These are phyloP conservation scores for Astreopora myriophthalma DNA, from an alignment of 64 coral and sea anemone species.

Conservation along the genomic window DNA sequence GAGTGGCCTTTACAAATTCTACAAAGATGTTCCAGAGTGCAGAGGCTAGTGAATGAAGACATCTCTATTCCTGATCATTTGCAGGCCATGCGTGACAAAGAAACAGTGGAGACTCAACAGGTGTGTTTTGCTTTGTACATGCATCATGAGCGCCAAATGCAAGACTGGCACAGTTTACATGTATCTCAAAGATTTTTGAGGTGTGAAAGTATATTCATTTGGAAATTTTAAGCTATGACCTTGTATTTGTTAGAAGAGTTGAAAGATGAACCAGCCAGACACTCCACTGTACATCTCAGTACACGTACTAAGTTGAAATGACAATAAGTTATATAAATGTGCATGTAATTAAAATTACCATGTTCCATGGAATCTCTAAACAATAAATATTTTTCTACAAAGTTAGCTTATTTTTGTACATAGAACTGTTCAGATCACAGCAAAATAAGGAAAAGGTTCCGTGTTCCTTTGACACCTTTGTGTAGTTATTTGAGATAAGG, in stretches of 20 bases:
- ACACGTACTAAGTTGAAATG: background rate
- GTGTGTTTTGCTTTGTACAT: background rate
- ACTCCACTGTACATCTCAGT: background rate
- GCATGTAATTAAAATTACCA: background rate
- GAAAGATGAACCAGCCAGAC: background rate
- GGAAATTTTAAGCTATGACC: background rate
- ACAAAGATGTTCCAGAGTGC: background rate
- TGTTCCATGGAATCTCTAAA: background rate
- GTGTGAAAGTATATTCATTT: background rate
- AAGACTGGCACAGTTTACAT: background rate
- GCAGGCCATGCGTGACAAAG: slow-evolving; percentile 24
- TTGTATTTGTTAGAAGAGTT: background rate
- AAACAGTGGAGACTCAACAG: slow-evolving; percentile 7
- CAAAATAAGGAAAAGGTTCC: too few species aligned
- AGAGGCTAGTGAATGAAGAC: background rate
- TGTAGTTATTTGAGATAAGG: too few species aligned
- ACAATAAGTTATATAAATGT: background rate
- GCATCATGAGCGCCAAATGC: background rate
- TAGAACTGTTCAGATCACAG: too few species aligned
- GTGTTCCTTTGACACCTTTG: too few species aligned
- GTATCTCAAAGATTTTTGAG: background rate
- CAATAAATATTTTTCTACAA: background rate
- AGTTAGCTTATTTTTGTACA: too few species aligned
- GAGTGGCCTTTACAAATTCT: background rate
- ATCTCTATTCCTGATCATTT: slow-evolving; percentile 1